Evolutionary conservation across 2,797 vertebrate species (phyloP).

Genomic region (Austrolebias charrua): DNA sequence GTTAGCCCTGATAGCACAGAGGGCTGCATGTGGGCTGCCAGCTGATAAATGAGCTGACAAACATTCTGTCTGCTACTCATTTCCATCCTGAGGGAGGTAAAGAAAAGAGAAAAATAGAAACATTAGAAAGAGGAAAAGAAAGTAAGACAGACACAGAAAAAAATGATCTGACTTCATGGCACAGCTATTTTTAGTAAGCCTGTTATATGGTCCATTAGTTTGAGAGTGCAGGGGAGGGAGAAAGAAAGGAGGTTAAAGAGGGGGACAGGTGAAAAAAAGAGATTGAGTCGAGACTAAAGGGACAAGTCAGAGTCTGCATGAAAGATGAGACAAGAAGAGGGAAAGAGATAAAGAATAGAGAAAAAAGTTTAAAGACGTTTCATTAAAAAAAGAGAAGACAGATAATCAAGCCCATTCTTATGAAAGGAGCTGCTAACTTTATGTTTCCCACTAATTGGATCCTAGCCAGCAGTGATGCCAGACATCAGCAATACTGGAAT

Average conservation of each 20-base stretch:
- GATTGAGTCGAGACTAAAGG: slow-evolving; percentile 37
- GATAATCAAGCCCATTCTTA: neutral
- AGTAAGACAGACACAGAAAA: slow-evolving; percentile 42
- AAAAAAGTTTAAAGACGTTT: neutral
- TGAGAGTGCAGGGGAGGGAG: slow-evolving; percentile 54
- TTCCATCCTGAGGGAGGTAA: slow-evolving; percentile 62
- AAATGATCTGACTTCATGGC: slow-evolving; percentile 63
- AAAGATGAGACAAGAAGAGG: slow-evolving; percentile 10
- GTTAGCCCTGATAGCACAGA: slow-evolving; percentile 56
- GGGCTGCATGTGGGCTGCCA: slow-evolving; percentile 46
- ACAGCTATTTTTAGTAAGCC: slow-evolving; percentile 76
- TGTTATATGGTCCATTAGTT: slow-evolving; percentile 76
- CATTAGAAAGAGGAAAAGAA: slow-evolving; percentile 40
- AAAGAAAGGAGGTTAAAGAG: slow-evolving; percentile 34
- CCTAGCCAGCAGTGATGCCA: no score
- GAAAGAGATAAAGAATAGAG: slow-evolving; percentile 7
- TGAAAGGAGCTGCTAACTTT: no score
- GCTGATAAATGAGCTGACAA: slow-evolving; percentile 82
- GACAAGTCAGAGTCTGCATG: slow-evolving; percentile 3
- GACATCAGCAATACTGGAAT: neutral
- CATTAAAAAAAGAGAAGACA: slow-evolving; percentile 2
- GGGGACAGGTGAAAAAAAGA: slow-evolving; percentile 40
- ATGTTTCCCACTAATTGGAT: neutral
- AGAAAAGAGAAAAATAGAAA: slow-evolving; percentile 49
- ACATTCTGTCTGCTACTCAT: slow-evolving; percentile 63